Evolutionary conservation across 1,140 invertebrate genomes (phyloP), one percentile per base, ranked within the genome.

Genomic region (Drosophila navojoa): DNA sequence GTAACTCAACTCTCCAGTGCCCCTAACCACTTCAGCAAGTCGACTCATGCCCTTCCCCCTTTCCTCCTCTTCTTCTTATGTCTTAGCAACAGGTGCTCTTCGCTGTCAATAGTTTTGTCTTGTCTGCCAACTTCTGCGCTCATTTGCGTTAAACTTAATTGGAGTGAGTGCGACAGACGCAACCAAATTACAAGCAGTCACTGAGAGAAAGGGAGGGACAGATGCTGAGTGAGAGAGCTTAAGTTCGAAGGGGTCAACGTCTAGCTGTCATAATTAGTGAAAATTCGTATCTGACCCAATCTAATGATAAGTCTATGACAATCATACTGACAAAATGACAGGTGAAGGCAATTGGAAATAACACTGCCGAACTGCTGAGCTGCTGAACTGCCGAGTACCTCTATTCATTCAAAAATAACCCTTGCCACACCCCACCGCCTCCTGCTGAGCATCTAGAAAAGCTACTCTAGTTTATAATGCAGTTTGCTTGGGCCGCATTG

Each of bases 141-240:
- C 82, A 87, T 87, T 86, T 87, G 82, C 82, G 63, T 87, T 58
- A 78, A 81, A 81, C 61, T 77, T 78, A 74, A 69, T 54, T 60
- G 58, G n/a, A 38, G 58, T 1, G 32, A 55, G 16, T 4, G 19
- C 9, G 50, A 32, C n/a, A 0, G 25, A 49, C 11, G 19, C 10
- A 42, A 5, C 35, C 22, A 15, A 58, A 40, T 42, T 44, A 44
- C 19, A 57, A 11, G 25, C 40, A 66, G 50, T 44, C 19, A 35
- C n/a, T 29, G n/a, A 42, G 11, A 13, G 35, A 38, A 10, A 4
- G 35, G 3, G 11, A 38, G 35, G 32, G 32, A 11, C 10, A 38
- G 35, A 4, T 1, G 9, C 6, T 32, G 29, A 6, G 29, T 9
- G 6, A 32, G 35, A 38, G 35, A 38, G 35, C 10, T 11, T 11